Conservation (phyloP, 2,888 invertebrate species). For the Acleris emargana region DNA sequence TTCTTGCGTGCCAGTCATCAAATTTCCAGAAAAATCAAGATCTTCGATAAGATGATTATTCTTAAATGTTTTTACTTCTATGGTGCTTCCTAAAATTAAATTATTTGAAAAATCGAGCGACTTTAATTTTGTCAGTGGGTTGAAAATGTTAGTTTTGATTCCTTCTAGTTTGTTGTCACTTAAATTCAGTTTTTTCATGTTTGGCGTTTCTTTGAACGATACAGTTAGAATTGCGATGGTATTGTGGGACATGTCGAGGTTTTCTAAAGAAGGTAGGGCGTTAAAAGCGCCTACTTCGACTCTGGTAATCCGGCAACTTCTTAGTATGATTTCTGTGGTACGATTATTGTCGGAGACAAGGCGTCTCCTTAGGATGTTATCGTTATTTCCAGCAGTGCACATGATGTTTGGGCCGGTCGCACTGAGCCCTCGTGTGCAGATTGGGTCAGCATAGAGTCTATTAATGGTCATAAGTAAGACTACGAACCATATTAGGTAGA, state of each 20-base stretch:
- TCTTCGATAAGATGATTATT: conserved; percentile 46
- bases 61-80: conserved; percentile 54
- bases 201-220: conserved; percentile 19
- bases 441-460: conserved; percentile 12
- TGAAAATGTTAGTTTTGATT: conserved; percentile 9
- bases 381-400: conserved; percentile 13
- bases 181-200: conserved; percentile 22
- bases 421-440: conserved; percentile 5
- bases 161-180: conserved; percentile 21
- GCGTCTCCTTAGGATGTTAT: conserved; percentile 16
- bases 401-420: conserved; percentile 9
- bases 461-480: conserved; percentile 11
- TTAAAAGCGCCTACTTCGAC: conserved; percentile 17
- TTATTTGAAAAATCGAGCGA: conserved; percentile 43
- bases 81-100: conserved; percentile 48
- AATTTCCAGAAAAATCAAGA: conserved; percentile 61
- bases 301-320: conserved; percentile 16
- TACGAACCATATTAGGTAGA: background rate
- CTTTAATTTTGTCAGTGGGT: conserved; percentile 11
- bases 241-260: conserved; percentile 25
- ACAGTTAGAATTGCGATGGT: background rate
- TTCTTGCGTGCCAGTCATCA: conserved; percentile 54
- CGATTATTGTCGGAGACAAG: conserved; percentile 11
- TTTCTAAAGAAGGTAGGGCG: conserved; percentile 22
- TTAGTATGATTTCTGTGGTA: conserved; percentile 21